A percentile compares a stretch with the other conserved stretches of the same genome.
Evolutionary conservation across 2,113 vertebrate genomes (phyloP).

Genomic region (Propithecus coquereli): DNA sequence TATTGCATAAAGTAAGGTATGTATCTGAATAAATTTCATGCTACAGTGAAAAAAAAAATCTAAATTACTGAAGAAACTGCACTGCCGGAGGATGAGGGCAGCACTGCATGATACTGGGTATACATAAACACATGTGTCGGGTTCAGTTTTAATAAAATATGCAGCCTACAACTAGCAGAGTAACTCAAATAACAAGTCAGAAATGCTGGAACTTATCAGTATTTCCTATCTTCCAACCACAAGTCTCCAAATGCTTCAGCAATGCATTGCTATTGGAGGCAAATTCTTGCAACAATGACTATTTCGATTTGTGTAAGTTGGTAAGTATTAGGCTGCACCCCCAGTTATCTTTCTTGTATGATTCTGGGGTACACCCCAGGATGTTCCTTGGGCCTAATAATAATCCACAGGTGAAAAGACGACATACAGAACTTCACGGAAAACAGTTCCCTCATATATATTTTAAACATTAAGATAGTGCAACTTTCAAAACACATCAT

Average conservation of each 20-base stretch:
- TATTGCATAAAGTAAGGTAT: conserved; percentile 83
- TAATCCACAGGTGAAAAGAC: conserved; percentile 84
- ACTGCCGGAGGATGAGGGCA: conserved; percentile 64
- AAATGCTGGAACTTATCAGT: conserved; percentile 62
- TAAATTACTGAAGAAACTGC: conserved; percentile 67
- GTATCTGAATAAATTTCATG: conserved; percentile 79
- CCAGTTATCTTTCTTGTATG: conserved; percentile 77
- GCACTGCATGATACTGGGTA: conserved; percentile 50
- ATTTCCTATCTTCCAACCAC: conserved; percentile 76
- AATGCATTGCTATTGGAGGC: conserved; percentile 58
- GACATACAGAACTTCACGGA: conserved; percentile 81
- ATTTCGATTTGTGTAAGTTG: conserved; percentile 66
- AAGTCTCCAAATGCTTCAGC: conserved; percentile 64
- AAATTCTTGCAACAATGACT: conserved; percentile 76
- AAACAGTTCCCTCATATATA: conserved; percentile 85
- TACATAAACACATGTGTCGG: conserved; percentile 19
- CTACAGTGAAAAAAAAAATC: conserved; percentile 75
- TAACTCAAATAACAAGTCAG: conserved; percentile 59
- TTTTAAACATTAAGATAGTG: conserved; percentile 93
- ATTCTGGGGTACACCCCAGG: conserved; percentile 80
- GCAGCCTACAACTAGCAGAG: conserved; percentile 44
- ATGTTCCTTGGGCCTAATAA: conserved; percentile 79
- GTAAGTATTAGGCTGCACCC: conserved; percentile 81
- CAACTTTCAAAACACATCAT: conserved; percentile 90
- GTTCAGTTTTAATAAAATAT: conserved; percentile 48